Evolutionary conservation across 2,113 vertebrate genomes (phyloP).

Genomic region (Desmodus rotundus): DNA sequence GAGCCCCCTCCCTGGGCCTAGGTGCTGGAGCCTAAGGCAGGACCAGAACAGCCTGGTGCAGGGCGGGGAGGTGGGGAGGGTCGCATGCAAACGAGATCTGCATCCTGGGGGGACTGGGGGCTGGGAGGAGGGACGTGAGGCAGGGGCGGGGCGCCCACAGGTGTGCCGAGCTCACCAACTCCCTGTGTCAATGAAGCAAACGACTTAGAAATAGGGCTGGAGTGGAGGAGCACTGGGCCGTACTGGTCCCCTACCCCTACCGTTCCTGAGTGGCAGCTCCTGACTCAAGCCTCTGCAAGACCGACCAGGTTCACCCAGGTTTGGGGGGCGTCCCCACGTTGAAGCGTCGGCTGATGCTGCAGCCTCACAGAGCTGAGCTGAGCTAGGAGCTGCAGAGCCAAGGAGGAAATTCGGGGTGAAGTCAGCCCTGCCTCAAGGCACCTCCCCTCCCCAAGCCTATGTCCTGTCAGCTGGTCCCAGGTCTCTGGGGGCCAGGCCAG

Average conservation of each 20-base stretch:
- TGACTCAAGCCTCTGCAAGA: background rate
- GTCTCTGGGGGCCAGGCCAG: background rate
- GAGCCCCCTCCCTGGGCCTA: background rate
- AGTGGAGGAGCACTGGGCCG: background rate
- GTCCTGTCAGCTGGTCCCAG: background rate
- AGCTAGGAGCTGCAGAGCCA: background rate
- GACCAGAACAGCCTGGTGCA: background rate
- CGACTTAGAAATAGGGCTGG: background rate
- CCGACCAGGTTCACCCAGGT: accelerated
- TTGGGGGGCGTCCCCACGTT: background rate
- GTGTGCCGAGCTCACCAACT: background rate
- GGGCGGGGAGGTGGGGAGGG: background rate
- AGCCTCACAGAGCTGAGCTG: background rate
- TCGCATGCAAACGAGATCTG: accelerated
- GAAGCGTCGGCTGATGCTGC: background rate
- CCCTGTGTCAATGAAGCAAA: too few relatives aligned
- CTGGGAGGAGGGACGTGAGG: accelerated
- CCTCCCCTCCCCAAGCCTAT: accelerated
- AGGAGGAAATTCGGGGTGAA: accelerated
- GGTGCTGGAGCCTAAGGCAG: background rate
- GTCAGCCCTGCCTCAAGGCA: background rate
- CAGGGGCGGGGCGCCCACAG: background rate
- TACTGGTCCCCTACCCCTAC: background rate
- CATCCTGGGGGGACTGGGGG: accelerated
- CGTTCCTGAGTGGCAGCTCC: too few relatives aligned